phyloP scores from a whole-genome alignment of 2,888 invertebrate species.

The Reticulitermes lucifugus region DNA sequence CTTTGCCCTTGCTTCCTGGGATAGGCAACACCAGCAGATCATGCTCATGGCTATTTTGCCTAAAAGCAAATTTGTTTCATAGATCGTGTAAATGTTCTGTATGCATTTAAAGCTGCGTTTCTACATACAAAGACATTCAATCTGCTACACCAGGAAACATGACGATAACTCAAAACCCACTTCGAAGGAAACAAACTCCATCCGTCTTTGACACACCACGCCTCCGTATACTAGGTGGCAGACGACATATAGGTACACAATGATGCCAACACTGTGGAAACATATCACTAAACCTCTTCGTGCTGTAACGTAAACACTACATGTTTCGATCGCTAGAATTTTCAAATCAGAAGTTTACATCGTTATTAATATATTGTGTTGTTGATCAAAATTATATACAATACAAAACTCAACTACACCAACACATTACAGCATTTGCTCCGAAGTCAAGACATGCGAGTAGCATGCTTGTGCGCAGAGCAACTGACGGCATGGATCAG shows the following conservation, averaged over 20 bases:
- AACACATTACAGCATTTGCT: no score
- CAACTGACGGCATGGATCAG: no score
- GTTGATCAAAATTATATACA: no score
- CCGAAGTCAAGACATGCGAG: no score
- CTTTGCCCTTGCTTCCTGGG: slow-evolving; percentile 2
- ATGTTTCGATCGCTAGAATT: no score
- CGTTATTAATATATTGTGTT: no score
- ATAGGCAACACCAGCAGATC: slow-evolving; percentile 10
- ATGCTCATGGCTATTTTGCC: not conserved
- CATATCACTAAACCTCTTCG: not conserved
- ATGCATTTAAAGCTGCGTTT: not conserved
- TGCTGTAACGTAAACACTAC: no score
- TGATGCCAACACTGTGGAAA: not conserved
- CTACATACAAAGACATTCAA: not conserved
- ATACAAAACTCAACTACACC: no score
- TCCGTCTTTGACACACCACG: not conserved
- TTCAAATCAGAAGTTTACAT: no score
- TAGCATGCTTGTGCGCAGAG: no score
- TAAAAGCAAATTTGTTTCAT: not conserved
- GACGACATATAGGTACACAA: not conserved
- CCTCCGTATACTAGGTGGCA: not conserved
- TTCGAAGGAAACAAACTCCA: not conserved
- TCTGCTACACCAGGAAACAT: no score
- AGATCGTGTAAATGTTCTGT: not conserved
- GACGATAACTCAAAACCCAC: no score